Evolutionary conservation across 2,113 vertebrate genomes (phyloP).

Genomic region (Rhinopomastus cyanomelas): DNA sequence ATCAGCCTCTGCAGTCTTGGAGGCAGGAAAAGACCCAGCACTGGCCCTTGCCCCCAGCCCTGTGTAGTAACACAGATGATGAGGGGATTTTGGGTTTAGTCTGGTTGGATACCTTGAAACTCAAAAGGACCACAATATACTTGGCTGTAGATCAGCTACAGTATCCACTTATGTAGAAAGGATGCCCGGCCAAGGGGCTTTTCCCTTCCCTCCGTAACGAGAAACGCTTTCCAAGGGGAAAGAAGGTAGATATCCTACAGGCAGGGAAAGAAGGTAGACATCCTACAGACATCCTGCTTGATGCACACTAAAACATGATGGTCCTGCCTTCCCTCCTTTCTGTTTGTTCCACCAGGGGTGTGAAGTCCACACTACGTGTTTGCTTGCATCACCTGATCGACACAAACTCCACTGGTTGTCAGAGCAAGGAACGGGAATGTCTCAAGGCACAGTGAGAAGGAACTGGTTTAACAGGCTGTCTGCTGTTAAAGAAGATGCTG

Average conservation of each 20-base stretch:
- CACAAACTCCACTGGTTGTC: not conserved
- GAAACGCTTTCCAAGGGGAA: not conserved
- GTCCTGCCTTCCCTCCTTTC: not conserved
- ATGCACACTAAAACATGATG: not conserved
- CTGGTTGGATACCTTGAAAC: not conserved
- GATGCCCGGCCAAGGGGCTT: not conserved
- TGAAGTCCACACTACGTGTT: not conserved
- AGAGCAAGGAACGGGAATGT: not conserved
- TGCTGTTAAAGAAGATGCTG: not conserved
- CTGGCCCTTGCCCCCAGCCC: not conserved
- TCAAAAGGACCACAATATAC: not conserved
- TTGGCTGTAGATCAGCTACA: not conserved
- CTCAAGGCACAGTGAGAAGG: constrained; percentile 19
- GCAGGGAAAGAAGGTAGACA: no score
- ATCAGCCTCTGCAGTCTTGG: not conserved
- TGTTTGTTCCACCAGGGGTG: constrained; percentile 2
- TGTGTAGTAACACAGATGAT: not conserved
- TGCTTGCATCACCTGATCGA: not conserved
- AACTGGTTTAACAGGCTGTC: constrained; percentile 31
- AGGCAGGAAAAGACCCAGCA: not conserved
- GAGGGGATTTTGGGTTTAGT: not conserved
- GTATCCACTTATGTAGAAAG: not conserved
- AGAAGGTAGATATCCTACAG: no score
- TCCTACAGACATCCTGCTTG: not conserved
- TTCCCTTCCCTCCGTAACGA: not conserved